phyloP scores from a whole-genome alignment of 2,797 vertebrate species.

The Eidolon dupreanum region DNA sequence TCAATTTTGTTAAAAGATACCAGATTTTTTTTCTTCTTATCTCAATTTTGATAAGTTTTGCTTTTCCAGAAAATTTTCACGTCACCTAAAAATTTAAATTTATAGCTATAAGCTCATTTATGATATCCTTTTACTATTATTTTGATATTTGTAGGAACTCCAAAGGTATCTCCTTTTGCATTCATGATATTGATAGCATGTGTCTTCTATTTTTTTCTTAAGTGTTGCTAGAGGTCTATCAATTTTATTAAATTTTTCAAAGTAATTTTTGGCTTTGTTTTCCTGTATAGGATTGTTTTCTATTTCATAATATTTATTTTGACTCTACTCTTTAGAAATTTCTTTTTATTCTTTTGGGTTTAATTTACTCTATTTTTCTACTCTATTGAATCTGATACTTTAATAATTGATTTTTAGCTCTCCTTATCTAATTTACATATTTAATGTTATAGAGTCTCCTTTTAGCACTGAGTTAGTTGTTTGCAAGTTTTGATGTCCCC shows the following conservation, averaged over 20 bases:
- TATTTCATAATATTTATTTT: neutral
- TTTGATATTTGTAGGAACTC: neutral
- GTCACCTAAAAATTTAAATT: neutral
- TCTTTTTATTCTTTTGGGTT: neutral
- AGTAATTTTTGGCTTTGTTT: neutral
- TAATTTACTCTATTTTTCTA: slow-evolving; percentile 3
- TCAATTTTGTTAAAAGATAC: neutral
- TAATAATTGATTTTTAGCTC: neutral
- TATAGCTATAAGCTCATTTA: neutral
- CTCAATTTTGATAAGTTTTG: neutral
- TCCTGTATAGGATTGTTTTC: neutral
- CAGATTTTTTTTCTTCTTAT: neutral
- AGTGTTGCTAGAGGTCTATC: neutral
- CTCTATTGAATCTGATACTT: neutral
- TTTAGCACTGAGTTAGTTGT: neutral
- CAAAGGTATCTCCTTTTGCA: neutral
- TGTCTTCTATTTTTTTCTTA: neutral
- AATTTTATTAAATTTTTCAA: neutral
- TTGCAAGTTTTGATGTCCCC: neutral
- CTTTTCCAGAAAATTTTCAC: neutral
- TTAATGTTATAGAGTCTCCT: neutral
- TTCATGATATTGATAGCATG: neutral
- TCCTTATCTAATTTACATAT: neutral
- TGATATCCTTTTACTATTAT: neutral
- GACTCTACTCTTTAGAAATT: neutral